Conservation (phyloP, 2,888 invertebrate genomes). For the Andrena dorsata region DNA sequence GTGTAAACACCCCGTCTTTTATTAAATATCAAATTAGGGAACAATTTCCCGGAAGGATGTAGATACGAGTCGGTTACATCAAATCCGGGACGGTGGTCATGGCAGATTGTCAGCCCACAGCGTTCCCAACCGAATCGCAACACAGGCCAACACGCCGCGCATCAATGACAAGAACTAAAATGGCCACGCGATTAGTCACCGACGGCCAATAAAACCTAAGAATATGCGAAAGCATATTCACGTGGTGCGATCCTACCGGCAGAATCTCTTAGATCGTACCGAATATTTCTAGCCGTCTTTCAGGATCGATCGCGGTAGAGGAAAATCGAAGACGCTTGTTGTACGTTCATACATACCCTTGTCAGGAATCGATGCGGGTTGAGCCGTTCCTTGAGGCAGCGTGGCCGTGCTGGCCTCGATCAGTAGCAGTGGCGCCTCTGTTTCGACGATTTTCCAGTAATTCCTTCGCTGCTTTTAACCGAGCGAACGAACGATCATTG, state of each 20-base stretch:
- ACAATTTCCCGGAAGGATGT: no score
- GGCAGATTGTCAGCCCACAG: no score
- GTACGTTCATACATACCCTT: conserved; percentile 58
- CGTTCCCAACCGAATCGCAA: neutral
- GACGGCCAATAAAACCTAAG: neutral
- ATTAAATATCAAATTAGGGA: no score
- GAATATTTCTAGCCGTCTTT: no score
- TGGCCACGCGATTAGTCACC: conserved; percentile 29
- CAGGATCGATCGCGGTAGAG: conserved; percentile 11
- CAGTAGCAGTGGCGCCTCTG: conserved; percentile 6
- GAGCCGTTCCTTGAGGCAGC: conserved; percentile 61
- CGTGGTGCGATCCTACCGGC: neutral
- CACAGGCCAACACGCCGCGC: neutral
- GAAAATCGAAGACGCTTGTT: conserved; percentile 23
- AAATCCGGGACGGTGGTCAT: no score
- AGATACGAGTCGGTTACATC: no score
- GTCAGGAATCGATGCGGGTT: conserved; percentile 50
- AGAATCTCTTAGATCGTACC: neutral
- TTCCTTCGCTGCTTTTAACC: conserved; percentile 41
- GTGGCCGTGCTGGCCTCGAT: conserved; percentile 48
- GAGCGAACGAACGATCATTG: conserved; percentile 40
- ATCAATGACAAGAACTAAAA: conserved; percentile 30
- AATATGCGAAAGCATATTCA: neutral
- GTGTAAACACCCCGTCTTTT: no score
- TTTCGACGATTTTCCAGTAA: conserved; percentile 15